Conservation (phyloP, 2,113 vertebrate genomes). For the Donacobius atricapilla region DNA sequence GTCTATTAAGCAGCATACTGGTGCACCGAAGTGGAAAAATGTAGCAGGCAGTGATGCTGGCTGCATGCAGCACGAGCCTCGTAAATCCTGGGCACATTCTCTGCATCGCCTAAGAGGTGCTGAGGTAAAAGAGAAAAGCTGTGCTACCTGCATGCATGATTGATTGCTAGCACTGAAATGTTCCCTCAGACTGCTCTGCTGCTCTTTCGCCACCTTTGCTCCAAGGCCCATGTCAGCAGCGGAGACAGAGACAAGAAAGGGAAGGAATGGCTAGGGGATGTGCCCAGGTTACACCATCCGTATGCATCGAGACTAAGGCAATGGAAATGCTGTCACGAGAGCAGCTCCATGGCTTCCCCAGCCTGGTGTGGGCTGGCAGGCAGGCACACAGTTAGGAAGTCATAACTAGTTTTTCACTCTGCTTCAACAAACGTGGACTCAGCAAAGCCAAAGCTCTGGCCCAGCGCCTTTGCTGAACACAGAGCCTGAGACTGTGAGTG, state of each 20-base stretch:
- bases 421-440: background rate
- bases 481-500: background rate
- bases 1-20: constrained; percentile 61
- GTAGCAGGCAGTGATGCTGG: constrained; percentile 28
- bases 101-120: background rate
- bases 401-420: background rate
- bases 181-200: accelerated
- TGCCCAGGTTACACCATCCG: accelerated
- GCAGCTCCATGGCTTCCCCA: background rate
- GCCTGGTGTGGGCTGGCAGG: background rate
- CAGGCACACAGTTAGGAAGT: background rate
- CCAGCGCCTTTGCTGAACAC: background rate
- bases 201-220: background rate
- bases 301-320: background rate
- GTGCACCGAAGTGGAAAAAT: constrained; percentile 54
- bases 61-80: constrained; percentile 4
- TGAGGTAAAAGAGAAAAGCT: constrained; percentile 8
- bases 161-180: background rate
- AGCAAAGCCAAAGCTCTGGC: background rate
- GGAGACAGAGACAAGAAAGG: background rate
- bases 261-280: background rate
- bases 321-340: background rate
- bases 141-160: background rate
- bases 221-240: background rate
- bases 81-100: constrained; percentile 14